Percentiles rank a stretch among this genome's conserved stretches.
Evolutionary conservation across 2,113 vertebrate species (phyloP).

Genomic region (Corythaeola cristata): DNA sequence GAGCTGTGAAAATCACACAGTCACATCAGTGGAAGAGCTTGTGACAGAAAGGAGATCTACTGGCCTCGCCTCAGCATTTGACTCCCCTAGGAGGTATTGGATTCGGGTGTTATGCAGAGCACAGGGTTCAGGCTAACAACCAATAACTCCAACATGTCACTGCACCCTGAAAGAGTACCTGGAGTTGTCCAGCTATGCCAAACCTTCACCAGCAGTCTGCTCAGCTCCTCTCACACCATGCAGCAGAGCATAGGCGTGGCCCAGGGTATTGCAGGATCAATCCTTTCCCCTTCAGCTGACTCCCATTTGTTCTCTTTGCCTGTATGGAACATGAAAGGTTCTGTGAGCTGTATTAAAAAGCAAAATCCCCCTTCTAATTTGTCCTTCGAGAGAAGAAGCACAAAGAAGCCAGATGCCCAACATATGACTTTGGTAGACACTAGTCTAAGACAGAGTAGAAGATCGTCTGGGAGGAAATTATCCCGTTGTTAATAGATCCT

Average conservation of each 20-base stretch:
- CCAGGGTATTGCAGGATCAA: neutral
- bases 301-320: neutral
- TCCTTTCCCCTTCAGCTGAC: neutral
- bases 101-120: neutral
- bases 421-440: neutral
- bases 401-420: conserved; percentile 17
- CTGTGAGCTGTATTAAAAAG: neutral
- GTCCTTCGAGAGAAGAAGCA: neutral
- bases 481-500: neutral
- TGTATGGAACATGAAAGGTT: neutral
- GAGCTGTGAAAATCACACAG: neutral
- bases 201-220: neutral
- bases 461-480: conserved; percentile 27
- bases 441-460: neutral
- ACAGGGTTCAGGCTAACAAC: neutral
- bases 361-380: neutral
- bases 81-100: rapidly evolving
- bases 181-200: neutral
- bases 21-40: neutral
- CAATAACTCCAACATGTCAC: neutral
- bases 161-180: neutral
- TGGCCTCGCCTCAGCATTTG: neutral
- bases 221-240: neutral
- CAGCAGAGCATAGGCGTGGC: neutral
- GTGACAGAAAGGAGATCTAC: neutral